Percentiles rank a stretch among this genome's conserved stretches.
These are phyloP conservation scores for Coenonympha glycerion DNA, from an alignment of 2,888 invertebrate genomes.

Conservation along the genomic window DNA sequence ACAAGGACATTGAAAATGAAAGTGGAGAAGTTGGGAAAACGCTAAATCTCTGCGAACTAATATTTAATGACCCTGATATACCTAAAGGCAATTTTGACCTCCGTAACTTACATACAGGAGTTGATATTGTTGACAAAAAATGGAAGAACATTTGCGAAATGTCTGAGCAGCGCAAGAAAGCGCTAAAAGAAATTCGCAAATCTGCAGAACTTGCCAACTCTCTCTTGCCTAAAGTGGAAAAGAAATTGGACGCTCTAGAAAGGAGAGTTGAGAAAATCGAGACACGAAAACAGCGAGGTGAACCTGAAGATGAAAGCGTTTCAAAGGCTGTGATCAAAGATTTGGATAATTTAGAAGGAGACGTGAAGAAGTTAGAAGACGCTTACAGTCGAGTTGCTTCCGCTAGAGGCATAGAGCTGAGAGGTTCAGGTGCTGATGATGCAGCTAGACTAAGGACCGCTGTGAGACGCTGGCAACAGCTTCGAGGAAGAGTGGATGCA, in stretches of 20 bases:
- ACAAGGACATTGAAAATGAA: slow-evolving; percentile 84
- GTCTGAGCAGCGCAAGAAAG: slow-evolving; percentile 78
- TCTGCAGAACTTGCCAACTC: slow-evolving; percentile 79
- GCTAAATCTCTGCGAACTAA: slow-evolving; percentile 84
- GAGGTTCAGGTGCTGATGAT: slow-evolving; percentile 80
- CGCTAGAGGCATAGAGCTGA: slow-evolving; percentile 78
- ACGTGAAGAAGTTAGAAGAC: slow-evolving; percentile 80
- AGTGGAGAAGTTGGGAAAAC: slow-evolving; percentile 86
- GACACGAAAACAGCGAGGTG: slow-evolving; percentile 59
- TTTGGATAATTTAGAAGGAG: slow-evolving; percentile 78
- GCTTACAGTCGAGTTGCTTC: slow-evolving; percentile 82
- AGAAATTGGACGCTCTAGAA: slow-evolving; percentile 76
- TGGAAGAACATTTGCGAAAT: slow-evolving; percentile 86
- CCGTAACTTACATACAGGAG: slow-evolving; percentile 79
- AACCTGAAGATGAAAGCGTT: slow-evolving; percentile 72
- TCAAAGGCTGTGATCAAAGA: slow-evolving; percentile 74
- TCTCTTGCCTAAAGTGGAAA: slow-evolving; percentile 79
- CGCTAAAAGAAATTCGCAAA: slow-evolving; percentile 71
- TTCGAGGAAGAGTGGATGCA: slow-evolving; percentile 76
- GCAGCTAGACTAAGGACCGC: slow-evolving; percentile 78
- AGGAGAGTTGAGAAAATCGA: slow-evolving; percentile 74
- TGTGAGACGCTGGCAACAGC: slow-evolving; percentile 80
- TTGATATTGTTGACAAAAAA: slow-evolving; percentile 83
- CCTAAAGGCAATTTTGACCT: slow-evolving; percentile 83
- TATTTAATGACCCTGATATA: slow-evolving; percentile 83